Evolutionary conservation across 2,888 invertebrate species (phyloP).

Genomic region (Epinotia demarniana): DNA sequence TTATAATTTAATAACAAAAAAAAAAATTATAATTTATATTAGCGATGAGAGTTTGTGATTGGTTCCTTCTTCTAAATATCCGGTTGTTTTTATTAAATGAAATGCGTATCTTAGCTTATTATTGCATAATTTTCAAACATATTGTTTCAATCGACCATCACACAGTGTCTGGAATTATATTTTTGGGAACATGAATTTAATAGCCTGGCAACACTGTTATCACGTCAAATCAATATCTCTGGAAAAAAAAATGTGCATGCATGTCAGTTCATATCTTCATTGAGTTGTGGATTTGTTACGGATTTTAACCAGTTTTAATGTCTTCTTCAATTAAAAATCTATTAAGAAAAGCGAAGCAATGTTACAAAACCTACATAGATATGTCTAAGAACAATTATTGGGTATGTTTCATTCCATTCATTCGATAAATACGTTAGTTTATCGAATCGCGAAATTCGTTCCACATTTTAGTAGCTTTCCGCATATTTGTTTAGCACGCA

Average conservation of each 20-base stretch:
- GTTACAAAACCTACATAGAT: constrained; percentile 63
- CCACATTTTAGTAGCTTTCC: not conserved
- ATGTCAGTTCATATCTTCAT: constrained; percentile 21
- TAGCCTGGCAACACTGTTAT: constrained; percentile 54
- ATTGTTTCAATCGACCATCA: not conserved
- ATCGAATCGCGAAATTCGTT: constrained; percentile 8
- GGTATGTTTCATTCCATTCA: constrained; percentile 62
- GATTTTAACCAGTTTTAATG: constrained; percentile 58
- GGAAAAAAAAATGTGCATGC: constrained; percentile 49
- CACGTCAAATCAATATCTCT: constrained; percentile 49
- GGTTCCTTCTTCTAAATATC: too few relatives aligned
- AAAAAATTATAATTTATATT: not conserved
- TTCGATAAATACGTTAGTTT: constrained; percentile 31
- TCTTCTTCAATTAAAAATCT: constrained; percentile 69
- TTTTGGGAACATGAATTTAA: constrained; percentile 34
- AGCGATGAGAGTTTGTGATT: not conserved
- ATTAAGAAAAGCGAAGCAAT: constrained; percentile 63
- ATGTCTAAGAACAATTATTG: constrained; percentile 61
- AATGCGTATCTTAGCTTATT: not conserved
- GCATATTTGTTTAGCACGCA: not conserved
- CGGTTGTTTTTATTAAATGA: not conserved
- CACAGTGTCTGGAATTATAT: not conserved
- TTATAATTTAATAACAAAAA: not conserved
- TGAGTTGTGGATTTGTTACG: constrained; percentile 20
- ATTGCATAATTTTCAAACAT: not conserved